Conservation (phyloP, 2,113 vertebrate genomes). For the Phylloscopus trochilus region DNA sequence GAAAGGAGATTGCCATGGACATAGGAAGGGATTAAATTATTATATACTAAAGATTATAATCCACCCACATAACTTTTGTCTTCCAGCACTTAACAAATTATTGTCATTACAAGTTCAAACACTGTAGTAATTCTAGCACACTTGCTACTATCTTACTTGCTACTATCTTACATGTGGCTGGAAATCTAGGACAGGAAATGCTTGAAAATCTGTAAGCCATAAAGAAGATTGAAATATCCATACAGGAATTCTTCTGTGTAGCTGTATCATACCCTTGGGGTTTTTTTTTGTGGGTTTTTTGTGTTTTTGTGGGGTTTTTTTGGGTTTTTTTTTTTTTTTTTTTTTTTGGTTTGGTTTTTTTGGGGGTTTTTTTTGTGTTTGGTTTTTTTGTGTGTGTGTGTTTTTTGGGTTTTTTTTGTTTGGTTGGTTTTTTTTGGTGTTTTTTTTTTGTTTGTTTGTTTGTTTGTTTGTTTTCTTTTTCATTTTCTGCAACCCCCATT, state of each 20-base stretch:
- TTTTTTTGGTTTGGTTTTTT: no score
- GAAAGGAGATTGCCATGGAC: neutral
- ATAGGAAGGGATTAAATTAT: conserved; percentile 27
- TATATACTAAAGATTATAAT: neutral
- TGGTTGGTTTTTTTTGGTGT: no score
- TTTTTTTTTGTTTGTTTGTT: no score
- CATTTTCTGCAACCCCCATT: neutral
- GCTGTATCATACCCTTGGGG: neutral
- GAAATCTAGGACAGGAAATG: conserved; percentile 77
- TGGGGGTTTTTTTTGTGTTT: no score
- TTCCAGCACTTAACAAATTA: neutral
- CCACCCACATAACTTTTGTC: neutral
- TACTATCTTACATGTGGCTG: conserved; percentile 76
- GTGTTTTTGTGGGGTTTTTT: neutral
- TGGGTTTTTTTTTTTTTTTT: no score
- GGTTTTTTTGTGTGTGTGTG: no score
- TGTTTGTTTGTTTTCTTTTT: no score
- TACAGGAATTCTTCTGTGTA: neutral
- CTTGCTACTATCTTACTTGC: conserved; percentile 75
- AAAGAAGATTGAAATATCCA: conserved; percentile 2
- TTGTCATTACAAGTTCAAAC: conserved; percentile 30
- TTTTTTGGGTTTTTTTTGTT: no score
- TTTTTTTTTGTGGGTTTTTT: no score
- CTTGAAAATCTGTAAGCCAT: conserved; percentile 45
- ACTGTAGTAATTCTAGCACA: conserved; percentile 62